Percentiles rank a stretch among this genome's conserved stretches.
Conservation (phyloP, 2,888 invertebrate genomes). For the Rhingia rostrata region DNA sequence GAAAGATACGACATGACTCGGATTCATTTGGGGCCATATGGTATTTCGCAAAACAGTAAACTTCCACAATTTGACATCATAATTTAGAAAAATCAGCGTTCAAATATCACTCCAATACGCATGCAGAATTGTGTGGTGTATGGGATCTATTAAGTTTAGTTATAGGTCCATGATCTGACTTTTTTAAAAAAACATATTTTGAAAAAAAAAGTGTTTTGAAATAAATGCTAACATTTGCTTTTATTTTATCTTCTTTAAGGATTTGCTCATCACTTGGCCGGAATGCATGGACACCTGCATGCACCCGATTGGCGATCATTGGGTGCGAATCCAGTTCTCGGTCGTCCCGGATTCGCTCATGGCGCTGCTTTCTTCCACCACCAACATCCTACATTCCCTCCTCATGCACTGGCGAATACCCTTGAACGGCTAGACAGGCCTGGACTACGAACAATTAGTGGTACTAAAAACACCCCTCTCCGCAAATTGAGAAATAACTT, state of each 20-base stretch:
- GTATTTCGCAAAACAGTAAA: too few relatives aligned
- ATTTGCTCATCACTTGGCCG: conserved; percentile 89
- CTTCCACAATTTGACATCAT: too few relatives aligned
- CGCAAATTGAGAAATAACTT: not conserved
- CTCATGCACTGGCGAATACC: conserved; percentile 84
- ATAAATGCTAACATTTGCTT: too few relatives aligned
- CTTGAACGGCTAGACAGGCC: conserved; percentile 83
- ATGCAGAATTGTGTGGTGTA: too few relatives aligned
- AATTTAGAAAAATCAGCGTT: too few relatives aligned
- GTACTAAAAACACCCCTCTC: conserved; percentile 75
- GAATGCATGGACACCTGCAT: conserved; percentile 87
- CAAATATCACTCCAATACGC: too few relatives aligned
- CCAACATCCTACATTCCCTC: conserved; percentile 84
- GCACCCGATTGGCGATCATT: conserved; percentile 86
- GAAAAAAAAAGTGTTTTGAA: too few relatives aligned
- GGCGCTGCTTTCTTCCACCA: conserved; percentile 84
- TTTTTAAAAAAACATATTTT: too few relatives aligned
- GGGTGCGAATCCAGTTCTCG: conserved; percentile 80
- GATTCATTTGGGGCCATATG: too few relatives aligned
- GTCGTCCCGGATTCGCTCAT: conserved; percentile 80
- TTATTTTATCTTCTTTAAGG: conserved; percentile 83
- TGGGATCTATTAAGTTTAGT: too few relatives aligned
- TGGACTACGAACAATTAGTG: conserved; percentile 79
- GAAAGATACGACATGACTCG: too few relatives aligned
- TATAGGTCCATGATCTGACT: too few relatives aligned